Evolutionary conservation across 2,797 vertebrate species (phyloP), one percentile per base, ranked within the genome.

Genomic region (Pyrrhura leucotis): DNA sequence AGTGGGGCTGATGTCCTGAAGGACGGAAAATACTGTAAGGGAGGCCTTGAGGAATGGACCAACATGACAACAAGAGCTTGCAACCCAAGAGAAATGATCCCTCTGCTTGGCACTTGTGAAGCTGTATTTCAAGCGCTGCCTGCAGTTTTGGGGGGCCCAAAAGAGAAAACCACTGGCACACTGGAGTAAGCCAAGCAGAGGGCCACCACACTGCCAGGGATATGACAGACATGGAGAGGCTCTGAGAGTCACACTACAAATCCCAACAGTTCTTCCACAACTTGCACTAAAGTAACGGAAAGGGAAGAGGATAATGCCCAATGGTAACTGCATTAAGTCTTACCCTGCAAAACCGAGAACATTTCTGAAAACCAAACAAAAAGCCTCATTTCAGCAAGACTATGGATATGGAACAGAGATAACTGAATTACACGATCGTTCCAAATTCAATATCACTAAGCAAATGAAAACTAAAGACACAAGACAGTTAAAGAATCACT

Each of bases 361-460:
- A 23, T 44, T 93, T 77, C 86, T 86, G 58, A 91, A 74, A 77
- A 72, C 10, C 65, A 83, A 51, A 15, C 2, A 2, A 78, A 88
- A 87, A 54, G 71, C 42, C 74, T 40, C 28, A 82, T 79, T 92
- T 82, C 78, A 53, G 58, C 50, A 73, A 72, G 54, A 29, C 56
- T 71, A 29, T 19, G 42, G 78, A 73, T 81, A 81, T 5, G 31
- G 75, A 90, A 93, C 35, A 85, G 76, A 87, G 91, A 67, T 85
- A 96, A 93, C 6, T 76, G 68, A 93, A 90, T 87, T 85, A 85
- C 37, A 73, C 21, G 54, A 76, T 20, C 39, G n/a, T n/a, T 95
- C n/a, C 59, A 89, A 51, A 94, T 82, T 76, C 96, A 93, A 25
- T 59, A 89, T 53, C 63, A 40, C 67, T 58, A 54, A 51, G 51